A percentile compares a stretch with the other conserved stretches of the same genome.
Conservation (phyloP, 2,797 vertebrate genomes). For the Ctenosaura bakeri region DNA sequence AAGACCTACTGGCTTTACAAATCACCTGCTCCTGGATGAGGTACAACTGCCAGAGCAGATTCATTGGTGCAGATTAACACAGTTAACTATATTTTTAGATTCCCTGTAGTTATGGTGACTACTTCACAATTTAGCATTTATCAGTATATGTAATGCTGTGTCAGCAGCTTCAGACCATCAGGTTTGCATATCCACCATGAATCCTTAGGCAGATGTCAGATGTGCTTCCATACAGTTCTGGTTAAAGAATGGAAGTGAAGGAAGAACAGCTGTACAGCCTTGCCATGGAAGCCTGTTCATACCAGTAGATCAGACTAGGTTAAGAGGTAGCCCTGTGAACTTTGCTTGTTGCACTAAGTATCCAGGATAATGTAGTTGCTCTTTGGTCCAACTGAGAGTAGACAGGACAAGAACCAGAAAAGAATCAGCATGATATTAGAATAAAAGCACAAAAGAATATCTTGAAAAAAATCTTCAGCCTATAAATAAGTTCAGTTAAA, state of each 20-base stretch:
- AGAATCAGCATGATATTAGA: not conserved
- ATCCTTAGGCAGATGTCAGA: not conserved
- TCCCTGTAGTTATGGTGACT: too few relatives aligned
- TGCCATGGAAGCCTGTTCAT: not conserved
- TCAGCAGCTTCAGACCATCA: not conserved
- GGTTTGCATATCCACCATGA: not conserved
- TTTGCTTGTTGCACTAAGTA: not conserved
- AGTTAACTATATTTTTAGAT: too few relatives aligned
- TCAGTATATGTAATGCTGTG: not conserved
- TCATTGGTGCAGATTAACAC: too few relatives aligned
- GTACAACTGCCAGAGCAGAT: too few relatives aligned
- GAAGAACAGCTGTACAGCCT: not conserved
- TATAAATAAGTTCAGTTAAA: not conserved
- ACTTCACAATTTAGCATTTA: too few relatives aligned
- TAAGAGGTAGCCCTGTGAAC: not conserved
- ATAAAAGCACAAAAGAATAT: too few relatives aligned
- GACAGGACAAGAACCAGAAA: not conserved
- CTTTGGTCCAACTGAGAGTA: not conserved
- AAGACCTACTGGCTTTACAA: too few relatives aligned
- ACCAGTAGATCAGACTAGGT: too few relatives aligned
- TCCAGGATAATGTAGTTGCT: not conserved
- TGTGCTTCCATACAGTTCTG: not conserved
- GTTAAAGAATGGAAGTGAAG: not conserved
- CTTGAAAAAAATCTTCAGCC: not conserved
- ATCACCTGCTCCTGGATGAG: too few relatives aligned